phyloP scores from a whole-genome alignment of 2,113 vertebrate genomes.

The Catharus fuscescens region DNA sequence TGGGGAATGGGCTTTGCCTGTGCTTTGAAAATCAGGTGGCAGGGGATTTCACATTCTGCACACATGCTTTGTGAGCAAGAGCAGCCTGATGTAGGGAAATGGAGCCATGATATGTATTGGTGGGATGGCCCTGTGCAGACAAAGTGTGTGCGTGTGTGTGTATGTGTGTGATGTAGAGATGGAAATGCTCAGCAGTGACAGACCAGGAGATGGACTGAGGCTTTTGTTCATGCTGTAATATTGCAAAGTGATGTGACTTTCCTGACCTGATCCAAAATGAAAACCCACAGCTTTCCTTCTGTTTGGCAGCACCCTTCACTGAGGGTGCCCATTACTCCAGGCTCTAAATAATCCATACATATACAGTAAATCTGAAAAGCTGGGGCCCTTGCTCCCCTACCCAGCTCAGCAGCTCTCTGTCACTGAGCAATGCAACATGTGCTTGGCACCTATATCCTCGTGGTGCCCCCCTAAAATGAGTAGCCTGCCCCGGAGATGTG shows the following conservation, averaged over 20 bases:
- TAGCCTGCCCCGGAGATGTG: neutral
- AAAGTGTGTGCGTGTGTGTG: neutral
- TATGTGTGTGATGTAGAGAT: neutral
- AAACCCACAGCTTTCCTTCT: neutral
- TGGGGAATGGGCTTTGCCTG: neutral
- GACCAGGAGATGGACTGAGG: neutral
- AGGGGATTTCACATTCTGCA: fast-evolving
- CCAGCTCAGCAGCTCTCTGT: neutral
- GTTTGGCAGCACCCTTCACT: neutral
- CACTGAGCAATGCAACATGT: fast-evolving
- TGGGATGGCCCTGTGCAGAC: too few species aligned
- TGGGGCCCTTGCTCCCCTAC: neutral
- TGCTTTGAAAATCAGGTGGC: neutral
- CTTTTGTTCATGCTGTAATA: neutral
- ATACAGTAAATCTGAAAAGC: neutral
- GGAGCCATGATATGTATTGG: neutral
- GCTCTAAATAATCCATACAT: neutral
- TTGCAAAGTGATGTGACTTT: neutral
- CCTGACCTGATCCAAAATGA: neutral
- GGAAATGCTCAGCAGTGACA: neutral
- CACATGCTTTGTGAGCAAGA: neutral
- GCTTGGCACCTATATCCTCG: neutral
- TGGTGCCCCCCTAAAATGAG: neutral
- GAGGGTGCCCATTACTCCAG: neutral
- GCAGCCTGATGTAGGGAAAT: neutral